Percentiles rank a stretch among this genome's conserved stretches.
phyloP scores from a whole-genome alignment of 2,888 invertebrate species.

The Luperina nickerlii region DNA sequence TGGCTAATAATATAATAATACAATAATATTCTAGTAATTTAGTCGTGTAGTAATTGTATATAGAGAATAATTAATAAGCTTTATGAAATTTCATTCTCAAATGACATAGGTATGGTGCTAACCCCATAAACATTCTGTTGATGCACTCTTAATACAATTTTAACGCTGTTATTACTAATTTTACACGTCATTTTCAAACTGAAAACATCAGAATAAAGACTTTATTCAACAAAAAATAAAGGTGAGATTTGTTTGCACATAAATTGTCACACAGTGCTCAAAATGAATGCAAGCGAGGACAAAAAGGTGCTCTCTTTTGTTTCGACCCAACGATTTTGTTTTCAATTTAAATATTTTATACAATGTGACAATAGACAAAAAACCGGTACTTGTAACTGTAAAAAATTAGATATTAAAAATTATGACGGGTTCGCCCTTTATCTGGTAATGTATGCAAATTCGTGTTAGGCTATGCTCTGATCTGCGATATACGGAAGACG shows the following conservation, averaged over 20 bases:
- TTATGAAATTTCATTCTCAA: conserved; percentile 20
- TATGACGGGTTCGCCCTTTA: conserved; percentile 85
- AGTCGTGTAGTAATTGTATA: background rate
- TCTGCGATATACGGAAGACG: conserved; percentile 69
- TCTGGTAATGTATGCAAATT: conserved; percentile 86
- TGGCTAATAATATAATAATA: background rate
- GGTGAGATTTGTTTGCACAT: conserved; percentile 43
- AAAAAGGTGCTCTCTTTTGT: conserved; percentile 86
- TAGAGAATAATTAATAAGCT: background rate
- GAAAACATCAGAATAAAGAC: conserved; percentile 35
- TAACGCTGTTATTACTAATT: conserved; percentile 79
- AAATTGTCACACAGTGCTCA: conserved; percentile 66
- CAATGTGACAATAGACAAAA: conserved; percentile 87
- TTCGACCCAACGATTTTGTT: conserved; percentile 88
- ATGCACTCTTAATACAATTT: conserved; percentile 68
- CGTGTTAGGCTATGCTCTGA: conserved; percentile 72
- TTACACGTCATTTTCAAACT: conserved; percentile 61
- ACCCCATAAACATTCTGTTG: conserved; percentile 49
- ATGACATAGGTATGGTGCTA: conserved; percentile 38
- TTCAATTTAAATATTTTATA: conserved; percentile 89
- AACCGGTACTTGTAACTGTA: conserved; percentile 89
- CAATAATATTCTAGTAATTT: background rate
- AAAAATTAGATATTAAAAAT: conserved; percentile 90
- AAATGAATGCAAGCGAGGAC: conserved; percentile 73
- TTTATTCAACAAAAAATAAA: background rate